phyloP scores from a whole-genome alignment of 2,888 invertebrate species.

The Cheilosia grossa region DNA sequence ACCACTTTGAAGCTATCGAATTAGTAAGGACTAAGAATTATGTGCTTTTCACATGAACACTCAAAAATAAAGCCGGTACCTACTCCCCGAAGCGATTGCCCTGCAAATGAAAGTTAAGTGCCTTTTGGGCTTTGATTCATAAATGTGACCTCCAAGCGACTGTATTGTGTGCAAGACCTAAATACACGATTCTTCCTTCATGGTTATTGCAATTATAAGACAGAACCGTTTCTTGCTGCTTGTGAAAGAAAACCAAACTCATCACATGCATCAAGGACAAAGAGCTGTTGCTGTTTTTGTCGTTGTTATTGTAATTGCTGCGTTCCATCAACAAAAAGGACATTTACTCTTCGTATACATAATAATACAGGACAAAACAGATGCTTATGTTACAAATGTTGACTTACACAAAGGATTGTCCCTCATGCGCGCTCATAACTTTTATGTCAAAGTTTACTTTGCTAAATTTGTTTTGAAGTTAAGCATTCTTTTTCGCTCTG shows the following conservation, averaged over 20 bases:
- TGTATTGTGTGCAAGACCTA: slow-evolving; percentile 3
- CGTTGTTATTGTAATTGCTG: slow-evolving; percentile 7
- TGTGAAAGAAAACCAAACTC: slow-evolving; percentile 23
- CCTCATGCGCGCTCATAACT: slow-evolving; percentile 57
- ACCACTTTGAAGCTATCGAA: no score
- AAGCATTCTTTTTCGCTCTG: slow-evolving; percentile 21
- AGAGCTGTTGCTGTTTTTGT: slow-evolving; percentile 34
- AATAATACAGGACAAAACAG: slow-evolving; percentile 27
- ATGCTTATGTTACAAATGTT: slow-evolving; percentile 58
- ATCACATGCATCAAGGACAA: slow-evolving; percentile 30
- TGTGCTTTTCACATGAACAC: no score
- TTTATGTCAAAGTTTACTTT: slow-evolving; percentile 72
- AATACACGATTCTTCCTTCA: slow-evolving; percentile 6
- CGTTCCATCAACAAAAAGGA: slow-evolving; percentile 52
- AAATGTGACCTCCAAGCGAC: slow-evolving; percentile 26
- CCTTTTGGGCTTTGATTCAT: slow-evolving; percentile 25
- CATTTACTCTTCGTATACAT: slow-evolving; percentile 57
- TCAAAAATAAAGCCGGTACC: background rate
- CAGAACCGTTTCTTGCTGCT: slow-evolving; percentile 14
- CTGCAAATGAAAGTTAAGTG: slow-evolving; percentile 33
- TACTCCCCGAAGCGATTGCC: slow-evolving; percentile 3
- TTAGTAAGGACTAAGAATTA: no score
- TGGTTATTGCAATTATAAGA: slow-evolving; percentile 34
- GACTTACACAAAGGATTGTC: slow-evolving; percentile 62
- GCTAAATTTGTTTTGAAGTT: slow-evolving; percentile 70